phyloP scores from a whole-genome alignment of 2,797 vertebrate species.

The Cottoperca gobio region DNA sequence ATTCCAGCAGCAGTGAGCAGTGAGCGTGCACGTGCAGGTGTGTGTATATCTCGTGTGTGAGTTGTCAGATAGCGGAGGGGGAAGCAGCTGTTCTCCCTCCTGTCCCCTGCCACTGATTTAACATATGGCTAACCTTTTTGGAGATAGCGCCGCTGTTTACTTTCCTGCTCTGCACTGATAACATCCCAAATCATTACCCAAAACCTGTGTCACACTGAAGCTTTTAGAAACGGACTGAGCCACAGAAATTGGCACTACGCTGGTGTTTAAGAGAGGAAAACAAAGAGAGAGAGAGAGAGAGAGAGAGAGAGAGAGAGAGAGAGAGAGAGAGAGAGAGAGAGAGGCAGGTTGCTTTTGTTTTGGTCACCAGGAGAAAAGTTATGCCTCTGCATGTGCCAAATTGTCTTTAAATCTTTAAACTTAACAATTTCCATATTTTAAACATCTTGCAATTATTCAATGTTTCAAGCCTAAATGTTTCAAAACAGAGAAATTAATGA shows the following conservation, averaged over 20 bases:
- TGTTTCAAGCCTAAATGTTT: background rate
- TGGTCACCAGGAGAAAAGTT: background rate
- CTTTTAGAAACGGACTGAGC: constrained; percentile 64
- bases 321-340: constrained; percentile 12
- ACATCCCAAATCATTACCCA: constrained; percentile 80
- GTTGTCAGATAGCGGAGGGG: constrained; percentile 60
- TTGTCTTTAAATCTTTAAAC: background rate
- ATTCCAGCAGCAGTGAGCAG: constrained; percentile 17
- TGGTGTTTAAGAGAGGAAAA: constrained; percentile 20
- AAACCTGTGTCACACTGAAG: constrained; percentile 71
- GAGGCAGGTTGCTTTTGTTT: constrained; percentile 13
- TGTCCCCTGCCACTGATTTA: constrained; percentile 79
- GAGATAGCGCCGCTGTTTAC: constrained; percentile 82
- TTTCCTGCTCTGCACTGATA: constrained; percentile 80
- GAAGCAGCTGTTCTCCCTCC: constrained; percentile 68
- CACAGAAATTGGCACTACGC: constrained; percentile 27
- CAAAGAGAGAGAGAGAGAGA: no score
- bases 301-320: constrained; percentile 15
- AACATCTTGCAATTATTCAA: background rate
- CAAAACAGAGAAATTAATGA: background rate
- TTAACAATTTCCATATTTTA: background rate
- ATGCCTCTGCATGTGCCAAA: background rate
- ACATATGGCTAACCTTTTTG: constrained; percentile 86
- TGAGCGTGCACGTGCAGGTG: constrained; percentile 1
- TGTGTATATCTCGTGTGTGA: constrained; percentile 34